These are phyloP conservation scores for Sciurus carolinensis DNA, from an alignment of 2,797 vertebrate genomes.

Conservation along the genomic window DNA sequence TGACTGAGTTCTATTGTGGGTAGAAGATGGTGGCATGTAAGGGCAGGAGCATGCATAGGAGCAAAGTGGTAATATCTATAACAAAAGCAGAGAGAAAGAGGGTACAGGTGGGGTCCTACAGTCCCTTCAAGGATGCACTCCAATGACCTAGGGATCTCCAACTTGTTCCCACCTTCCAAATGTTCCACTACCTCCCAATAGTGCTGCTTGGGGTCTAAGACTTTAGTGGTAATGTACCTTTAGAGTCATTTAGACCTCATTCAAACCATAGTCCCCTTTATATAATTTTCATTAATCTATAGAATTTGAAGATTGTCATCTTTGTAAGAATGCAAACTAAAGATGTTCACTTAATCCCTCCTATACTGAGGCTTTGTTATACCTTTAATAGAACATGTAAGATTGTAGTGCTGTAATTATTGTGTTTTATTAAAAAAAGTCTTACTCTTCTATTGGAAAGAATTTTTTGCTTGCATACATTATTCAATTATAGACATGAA, in stretches of 20 bases:
- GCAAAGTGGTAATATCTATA: not conserved
- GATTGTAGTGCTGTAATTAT: not conserved
- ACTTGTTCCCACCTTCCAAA: not conserved
- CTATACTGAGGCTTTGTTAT: not conserved
- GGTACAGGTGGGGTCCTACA: not conserved
- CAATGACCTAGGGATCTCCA: not conserved
- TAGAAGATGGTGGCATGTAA: not conserved
- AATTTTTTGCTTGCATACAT: not conserved
- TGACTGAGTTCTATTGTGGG: not conserved
- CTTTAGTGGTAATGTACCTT: not conserved
- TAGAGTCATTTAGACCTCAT: not conserved
- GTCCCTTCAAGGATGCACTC: too few species aligned
- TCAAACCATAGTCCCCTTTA: not conserved
- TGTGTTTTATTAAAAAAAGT: not conserved
- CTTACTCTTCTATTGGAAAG: not conserved
- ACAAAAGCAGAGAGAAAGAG: not conserved
- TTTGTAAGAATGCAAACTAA: not conserved
- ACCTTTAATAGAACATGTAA: not conserved
- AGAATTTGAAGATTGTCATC: not conserved
- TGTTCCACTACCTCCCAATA: not conserved
- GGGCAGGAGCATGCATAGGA: not conserved
- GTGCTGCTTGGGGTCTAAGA: not conserved
- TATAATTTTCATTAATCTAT: slow-evolving; percentile 7
- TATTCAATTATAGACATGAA: not conserved
- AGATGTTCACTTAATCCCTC: not conserved